Evolutionary conservation across 2,888 invertebrate species (phyloP).

Genomic region (Coremacera marginata): DNA sequence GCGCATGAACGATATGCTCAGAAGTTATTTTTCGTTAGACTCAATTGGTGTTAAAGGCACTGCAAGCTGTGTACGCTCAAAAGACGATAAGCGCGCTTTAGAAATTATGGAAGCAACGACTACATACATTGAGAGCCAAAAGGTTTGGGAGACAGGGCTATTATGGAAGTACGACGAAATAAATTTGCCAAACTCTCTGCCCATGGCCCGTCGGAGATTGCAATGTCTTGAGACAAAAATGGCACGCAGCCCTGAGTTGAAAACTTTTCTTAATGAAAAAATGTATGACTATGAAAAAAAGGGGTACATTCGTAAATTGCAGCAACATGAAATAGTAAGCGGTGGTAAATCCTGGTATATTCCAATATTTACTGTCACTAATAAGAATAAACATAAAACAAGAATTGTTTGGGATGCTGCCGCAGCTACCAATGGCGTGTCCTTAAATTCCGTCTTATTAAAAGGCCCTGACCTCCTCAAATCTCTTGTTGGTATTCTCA

Average conservation of each 20-base stretch:
- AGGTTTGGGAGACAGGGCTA: no score
- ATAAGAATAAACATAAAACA: conserved; percentile 53
- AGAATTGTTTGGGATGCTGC: conserved; percentile 61
- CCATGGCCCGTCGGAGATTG: no score
- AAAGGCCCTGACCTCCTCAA: conserved; percentile 59
- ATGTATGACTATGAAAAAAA: conserved; percentile 14
- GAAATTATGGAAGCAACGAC: background rate
- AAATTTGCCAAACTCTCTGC: background rate
- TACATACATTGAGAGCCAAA: background rate
- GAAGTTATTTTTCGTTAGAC: background rate
- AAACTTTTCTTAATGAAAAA: background rate
- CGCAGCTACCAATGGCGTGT: conserved; percentile 50
- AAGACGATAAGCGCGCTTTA: background rate
- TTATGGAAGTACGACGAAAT: background rate
- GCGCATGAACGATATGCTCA: background rate
- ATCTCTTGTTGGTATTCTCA: conserved; percentile 58
- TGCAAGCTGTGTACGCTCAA: background rate
- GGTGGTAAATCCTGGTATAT: conserved; percentile 51
- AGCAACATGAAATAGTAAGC: conserved; percentile 36
- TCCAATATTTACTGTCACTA: conserved; percentile 54
- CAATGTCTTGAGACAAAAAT: background rate
- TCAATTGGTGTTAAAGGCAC: background rate
- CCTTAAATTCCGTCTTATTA: conserved; percentile 56
- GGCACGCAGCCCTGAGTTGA: background rate
- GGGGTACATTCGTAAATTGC: conserved; percentile 46